These are phyloP conservation scores for Sylvia atricapilla DNA, from an alignment of 2,113 vertebrate genomes.

Conservation along the genomic window DNA sequence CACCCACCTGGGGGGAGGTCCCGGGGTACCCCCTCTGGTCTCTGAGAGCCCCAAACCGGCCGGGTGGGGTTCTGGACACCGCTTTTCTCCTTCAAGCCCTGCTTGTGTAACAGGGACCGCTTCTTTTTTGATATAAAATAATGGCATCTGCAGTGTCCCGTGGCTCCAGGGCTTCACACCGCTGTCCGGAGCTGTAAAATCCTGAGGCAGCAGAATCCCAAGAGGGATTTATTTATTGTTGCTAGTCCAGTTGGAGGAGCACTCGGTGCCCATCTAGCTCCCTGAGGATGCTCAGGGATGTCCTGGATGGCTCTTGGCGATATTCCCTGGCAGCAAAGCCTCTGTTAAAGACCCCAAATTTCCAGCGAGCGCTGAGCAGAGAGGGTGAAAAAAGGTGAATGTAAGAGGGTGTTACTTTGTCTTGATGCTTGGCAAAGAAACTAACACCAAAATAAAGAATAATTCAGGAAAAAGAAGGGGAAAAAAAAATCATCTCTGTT, in stretches of 20 bases:
- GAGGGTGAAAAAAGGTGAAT: neutral
- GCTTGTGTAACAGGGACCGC: neutral
- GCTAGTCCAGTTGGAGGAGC: neutral
- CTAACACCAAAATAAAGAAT: neutral
- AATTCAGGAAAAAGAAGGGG: neutral
- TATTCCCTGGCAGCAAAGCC: neutral
- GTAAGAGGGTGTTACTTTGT: neutral
- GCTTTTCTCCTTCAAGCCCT: neutral
- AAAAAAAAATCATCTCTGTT: rapidly evolving
- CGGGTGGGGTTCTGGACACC: neutral
- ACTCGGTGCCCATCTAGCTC: neutral
- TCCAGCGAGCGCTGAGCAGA: neutral
- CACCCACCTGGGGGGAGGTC: neutral
- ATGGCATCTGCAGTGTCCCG: neutral
- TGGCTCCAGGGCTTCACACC: neutral
- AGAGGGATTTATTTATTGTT: neutral
- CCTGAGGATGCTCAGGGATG: neutral
- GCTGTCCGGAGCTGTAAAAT: neutral
- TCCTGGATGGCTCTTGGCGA: neutral
- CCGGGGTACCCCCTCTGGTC: neutral
- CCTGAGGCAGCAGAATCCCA: slow-evolving; percentile 1
- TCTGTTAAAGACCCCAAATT: neutral
- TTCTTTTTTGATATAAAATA: neutral
- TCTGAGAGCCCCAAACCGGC: neutral
- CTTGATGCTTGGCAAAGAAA: neutral